Base-by-base conservation (phyloP, 2,113 vertebrate genomes). In the Strigops habroptila region DNA sequence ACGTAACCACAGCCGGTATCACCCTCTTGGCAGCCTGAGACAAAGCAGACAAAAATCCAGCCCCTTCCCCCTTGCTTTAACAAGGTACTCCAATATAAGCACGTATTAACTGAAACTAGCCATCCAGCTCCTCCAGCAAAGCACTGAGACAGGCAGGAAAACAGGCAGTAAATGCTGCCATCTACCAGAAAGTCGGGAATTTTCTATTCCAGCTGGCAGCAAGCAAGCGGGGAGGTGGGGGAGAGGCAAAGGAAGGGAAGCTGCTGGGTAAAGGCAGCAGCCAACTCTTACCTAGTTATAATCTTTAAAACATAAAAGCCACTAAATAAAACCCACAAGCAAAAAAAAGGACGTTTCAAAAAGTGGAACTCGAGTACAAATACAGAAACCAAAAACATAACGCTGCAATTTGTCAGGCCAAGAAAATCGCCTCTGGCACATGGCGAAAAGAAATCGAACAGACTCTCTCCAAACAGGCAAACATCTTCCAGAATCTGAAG, bases 101-200 rank as follows among this genome's bases (percentile, higher is more conserved):
- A 53, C 0, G 0, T 25, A 41, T 7, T 7, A 28, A n/a, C 7
- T 7, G 52, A 70, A 49, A 30, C 10, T 6, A n/a, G 48, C 27
- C 46, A 55, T 7, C 18, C 60, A 78, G 70, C 30, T 71, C 39
- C 63, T 82, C n/a, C 83, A 90, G 82, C 2, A 0, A 39, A 73
- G 53, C 28, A 15, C 49, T 35, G 52, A 44, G 44, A 46, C 1
- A 0, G 55, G 39, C 67, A 86, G 74, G 30, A 88, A 44, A 95
- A 93, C 23, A 68, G 49, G 81, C 86, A 83, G 87, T 4, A 75
- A 92, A 88, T 95, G 82, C 95, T 97, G 97, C 91, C 92, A 95
- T 43, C 95, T 95, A 96, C 68, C 95, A 86, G 92, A 49, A 94
- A 94, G 12, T 14, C 19, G 2, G 18, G 27, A 87, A 25, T 76